Evolutionary conservation across 2,797 vertebrate genomes (phyloP).

Genomic region (Pampus argenteus): DNA sequence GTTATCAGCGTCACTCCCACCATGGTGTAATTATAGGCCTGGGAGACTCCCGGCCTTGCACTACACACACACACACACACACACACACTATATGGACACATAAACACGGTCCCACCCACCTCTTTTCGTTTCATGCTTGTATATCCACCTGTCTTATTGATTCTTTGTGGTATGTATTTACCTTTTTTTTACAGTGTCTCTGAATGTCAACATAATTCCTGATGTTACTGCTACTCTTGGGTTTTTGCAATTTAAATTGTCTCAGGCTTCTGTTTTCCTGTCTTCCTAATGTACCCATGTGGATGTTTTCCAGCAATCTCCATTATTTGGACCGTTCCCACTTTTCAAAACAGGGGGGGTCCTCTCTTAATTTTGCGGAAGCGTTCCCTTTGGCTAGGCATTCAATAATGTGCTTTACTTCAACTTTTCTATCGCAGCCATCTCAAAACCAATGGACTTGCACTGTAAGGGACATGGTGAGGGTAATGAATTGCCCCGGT

Average conservation of each 20-base stretch:
- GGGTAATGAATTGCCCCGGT: slow-evolving; percentile 58
- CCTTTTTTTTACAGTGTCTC: slow-evolving; percentile 13
- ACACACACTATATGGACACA: slow-evolving; percentile 27
- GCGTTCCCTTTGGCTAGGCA: slow-evolving; percentile 18
- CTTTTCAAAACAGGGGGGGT: slow-evolving; percentile 25
- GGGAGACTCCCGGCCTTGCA: slow-evolving; percentile 63
- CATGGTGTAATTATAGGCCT: slow-evolving; percentile 80
- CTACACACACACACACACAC: slow-evolving; percentile 14
- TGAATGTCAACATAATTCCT: slow-evolving; percentile 10
- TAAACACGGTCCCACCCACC: slow-evolving; percentile 34
- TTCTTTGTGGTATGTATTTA: slow-evolving; percentile 30
- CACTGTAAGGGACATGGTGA: slow-evolving; percentile 24
- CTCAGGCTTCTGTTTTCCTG: slow-evolving; percentile 15
- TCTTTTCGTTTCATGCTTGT: slow-evolving; percentile 42
- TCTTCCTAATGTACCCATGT: slow-evolving; percentile 42
- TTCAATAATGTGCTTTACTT: slow-evolving; percentile 33
- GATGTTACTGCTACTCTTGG: slow-evolving; percentile 1
- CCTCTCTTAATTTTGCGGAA: slow-evolving; percentile 9
- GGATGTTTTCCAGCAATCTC: slow-evolving; percentile 33
- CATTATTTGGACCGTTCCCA: slow-evolving; percentile 21
- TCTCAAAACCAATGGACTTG: slow-evolving; percentile 53
- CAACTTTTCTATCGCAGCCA: slow-evolving; percentile 21
- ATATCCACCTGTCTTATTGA: slow-evolving; percentile 52
- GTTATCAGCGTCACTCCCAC: slow-evolving; percentile 83
- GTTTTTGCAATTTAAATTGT: slow-evolving; percentile 34